phyloP scores from a whole-genome alignment of 2,797 vertebrate genomes.

The Sphenodon punctatus region DNA sequence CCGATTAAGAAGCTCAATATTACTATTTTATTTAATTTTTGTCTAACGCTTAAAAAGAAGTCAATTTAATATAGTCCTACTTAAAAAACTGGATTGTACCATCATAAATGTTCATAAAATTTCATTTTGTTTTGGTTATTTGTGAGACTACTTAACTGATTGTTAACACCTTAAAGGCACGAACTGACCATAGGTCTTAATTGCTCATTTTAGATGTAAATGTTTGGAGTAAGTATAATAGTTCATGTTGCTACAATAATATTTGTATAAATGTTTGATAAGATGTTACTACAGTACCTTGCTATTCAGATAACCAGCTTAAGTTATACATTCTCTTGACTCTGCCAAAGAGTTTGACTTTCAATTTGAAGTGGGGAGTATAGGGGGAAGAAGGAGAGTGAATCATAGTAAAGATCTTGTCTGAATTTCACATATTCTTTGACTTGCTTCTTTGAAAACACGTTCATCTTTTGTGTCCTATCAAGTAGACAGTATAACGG shows the following conservation, averaged over 20 bases:
- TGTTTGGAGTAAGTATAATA: not conserved
- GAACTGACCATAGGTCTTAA: not conserved
- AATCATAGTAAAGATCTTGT: constrained; percentile 7
- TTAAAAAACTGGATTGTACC: constrained; percentile 24
- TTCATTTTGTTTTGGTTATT: constrained; percentile 54
- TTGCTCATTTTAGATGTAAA: constrained; percentile 19
- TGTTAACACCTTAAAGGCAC: constrained; percentile 44
- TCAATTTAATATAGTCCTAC: not conserved
- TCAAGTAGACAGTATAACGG: not conserved
- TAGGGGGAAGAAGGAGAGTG: constrained; percentile 37
- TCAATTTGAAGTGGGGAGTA: constrained; percentile 33
- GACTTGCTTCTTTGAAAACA: constrained; percentile 33
- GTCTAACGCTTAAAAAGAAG: constrained; percentile 9
- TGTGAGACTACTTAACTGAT: constrained; percentile 33
- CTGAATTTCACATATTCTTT: constrained; percentile 25
- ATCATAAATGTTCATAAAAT: constrained; percentile 3
- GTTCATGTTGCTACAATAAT: not conserved
- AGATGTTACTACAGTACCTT: not conserved
- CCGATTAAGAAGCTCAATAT: not conserved
- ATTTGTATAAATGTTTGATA: constrained; percentile 30
- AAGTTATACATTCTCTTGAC: not conserved
- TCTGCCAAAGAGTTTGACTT: constrained; percentile 29
- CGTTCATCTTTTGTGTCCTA: constrained; percentile 2
- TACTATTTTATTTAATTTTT: not conserved
- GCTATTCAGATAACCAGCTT: constrained; percentile 4